Evolutionary conservation across 2,888 invertebrate genomes (phyloP).

Genomic region (Pegoplata infirma): DNA sequence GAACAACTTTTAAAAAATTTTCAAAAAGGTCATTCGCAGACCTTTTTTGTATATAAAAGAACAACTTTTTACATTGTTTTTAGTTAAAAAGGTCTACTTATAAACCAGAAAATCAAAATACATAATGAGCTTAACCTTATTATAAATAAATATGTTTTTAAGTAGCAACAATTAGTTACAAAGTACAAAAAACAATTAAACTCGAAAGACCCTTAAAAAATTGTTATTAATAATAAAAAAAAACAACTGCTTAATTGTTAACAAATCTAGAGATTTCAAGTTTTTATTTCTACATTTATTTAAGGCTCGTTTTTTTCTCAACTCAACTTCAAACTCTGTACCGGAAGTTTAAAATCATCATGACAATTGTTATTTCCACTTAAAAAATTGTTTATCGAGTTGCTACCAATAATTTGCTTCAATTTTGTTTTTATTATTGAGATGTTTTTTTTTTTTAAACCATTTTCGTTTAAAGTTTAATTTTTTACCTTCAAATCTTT

Average conservation of each 20-base stretch:
- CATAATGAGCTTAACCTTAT: neutral
- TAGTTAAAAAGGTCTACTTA: neutral
- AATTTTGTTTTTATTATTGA: neutral
- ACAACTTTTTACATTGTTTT: neutral
- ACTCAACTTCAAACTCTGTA: conserved; percentile 21
- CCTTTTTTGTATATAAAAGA: neutral
- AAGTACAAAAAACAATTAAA: neutral
- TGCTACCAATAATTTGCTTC: neutral
- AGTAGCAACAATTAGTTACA: neutral
- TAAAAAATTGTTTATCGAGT: neutral
- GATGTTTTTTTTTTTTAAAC: neutral
- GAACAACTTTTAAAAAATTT: neutral
- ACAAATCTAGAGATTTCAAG: neutral
- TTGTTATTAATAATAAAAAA: neutral
- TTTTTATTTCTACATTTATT: neutral
- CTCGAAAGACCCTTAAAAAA: neutral
- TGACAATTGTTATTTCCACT: conserved; percentile 45
- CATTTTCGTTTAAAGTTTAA: conserved; percentile 10
- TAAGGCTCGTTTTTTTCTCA: neutral
- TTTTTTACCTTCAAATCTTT: conserved; percentile 52
- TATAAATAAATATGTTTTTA: neutral
- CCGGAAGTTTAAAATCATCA: conserved; percentile 56
- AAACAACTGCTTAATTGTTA: neutral
- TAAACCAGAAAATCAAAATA: neutral
- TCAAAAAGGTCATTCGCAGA: neutral